Evolutionary conservation across 2,797 vertebrate species (phyloP).

Genomic region (Etheostoma perlongum): DNA sequence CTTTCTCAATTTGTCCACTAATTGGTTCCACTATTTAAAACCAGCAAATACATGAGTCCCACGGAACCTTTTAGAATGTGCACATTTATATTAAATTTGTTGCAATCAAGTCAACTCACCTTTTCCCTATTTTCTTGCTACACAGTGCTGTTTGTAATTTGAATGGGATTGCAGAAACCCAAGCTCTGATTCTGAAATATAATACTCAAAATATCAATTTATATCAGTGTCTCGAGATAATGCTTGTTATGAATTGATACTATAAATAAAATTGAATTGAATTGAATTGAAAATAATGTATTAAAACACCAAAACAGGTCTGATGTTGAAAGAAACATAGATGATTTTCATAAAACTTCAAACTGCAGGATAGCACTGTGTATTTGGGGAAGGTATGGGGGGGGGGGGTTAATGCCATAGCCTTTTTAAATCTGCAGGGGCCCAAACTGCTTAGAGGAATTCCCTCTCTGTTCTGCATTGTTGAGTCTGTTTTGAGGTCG

Average conservation of each 20-base stretch:
- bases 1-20: neutral
- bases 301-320: neutral
- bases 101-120: neutral
- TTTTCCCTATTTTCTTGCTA: neutral
- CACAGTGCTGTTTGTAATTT: no score
- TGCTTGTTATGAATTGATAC: no score
- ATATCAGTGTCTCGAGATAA: no score
- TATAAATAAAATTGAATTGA: no score
- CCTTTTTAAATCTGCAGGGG: constrained; percentile 56
- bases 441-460: constrained; percentile 54
- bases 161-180: no score
- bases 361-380: constrained; percentile 19
- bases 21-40: neutral
- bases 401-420: constrained; percentile 14
- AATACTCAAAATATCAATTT: neutral
- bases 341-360: constrained; percentile 2
- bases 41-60: neutral
- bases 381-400: constrained; percentile 33
- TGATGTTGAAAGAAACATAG: neutral
- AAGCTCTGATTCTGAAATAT: no score
- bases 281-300: neutral
- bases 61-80: neutral
- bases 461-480: constrained; percentile 55
- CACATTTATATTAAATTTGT: no score
- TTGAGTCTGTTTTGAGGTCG: constrained; percentile 61